These are phyloP conservation scores for Synchiropus splendidus DNA, from an alignment of 2,113 vertebrate species.

Conservation along the genomic window DNA sequence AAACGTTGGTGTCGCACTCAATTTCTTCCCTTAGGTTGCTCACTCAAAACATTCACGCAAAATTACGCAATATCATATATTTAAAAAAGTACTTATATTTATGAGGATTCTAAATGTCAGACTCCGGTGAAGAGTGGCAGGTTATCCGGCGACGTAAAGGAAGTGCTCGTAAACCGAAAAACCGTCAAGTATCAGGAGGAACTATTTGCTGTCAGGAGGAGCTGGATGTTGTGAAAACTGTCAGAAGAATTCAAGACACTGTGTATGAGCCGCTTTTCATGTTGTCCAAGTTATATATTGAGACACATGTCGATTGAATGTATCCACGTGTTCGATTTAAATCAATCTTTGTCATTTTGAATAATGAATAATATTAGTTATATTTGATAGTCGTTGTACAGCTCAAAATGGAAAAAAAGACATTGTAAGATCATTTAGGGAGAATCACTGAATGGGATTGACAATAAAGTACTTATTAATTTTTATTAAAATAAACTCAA, in stretches of 20 bases:
- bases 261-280: slow-evolving; percentile 39
- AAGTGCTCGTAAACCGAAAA: slow-evolving; percentile 23
- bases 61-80: not conserved
- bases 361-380: too few relatives aligned
- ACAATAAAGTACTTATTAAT: too few relatives aligned
- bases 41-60: rapidly evolving
- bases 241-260: slow-evolving; percentile 42
- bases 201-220: slow-evolving; percentile 16
- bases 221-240: slow-evolving; percentile 32
- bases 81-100: not conserved
- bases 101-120: slow-evolving; percentile 35
- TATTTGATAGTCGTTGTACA: too few relatives aligned
- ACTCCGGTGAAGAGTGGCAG: slow-evolving; percentile 52
- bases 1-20: slow-evolving; percentile 19
- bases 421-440: too few relatives aligned
- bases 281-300: too few relatives aligned
- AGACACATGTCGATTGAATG: too few relatives aligned
- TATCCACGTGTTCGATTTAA: too few relatives aligned
- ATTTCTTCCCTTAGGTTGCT: slow-evolving; percentile 7
- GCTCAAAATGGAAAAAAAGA: too few relatives aligned
- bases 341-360: too few relatives aligned
- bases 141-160: slow-evolving; percentile 54
- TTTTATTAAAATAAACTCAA: too few relatives aligned
- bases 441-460: too few relatives aligned
- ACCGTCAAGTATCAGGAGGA: not conserved